Evolutionary conservation across 2,113 vertebrate species (phyloP).

Genomic region (Chaenocephalus aceratus): DNA sequence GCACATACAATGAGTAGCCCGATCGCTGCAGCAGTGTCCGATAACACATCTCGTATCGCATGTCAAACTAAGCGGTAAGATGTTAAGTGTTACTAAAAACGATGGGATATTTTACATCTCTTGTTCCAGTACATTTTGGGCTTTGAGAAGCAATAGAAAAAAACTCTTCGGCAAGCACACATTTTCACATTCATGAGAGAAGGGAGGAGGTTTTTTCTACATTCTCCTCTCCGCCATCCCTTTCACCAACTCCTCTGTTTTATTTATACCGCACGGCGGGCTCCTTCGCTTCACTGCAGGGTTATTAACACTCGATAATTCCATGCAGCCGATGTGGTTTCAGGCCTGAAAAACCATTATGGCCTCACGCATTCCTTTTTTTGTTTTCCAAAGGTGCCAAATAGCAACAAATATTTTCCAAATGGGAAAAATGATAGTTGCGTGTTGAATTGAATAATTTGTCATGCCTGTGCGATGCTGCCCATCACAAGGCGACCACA

Average conservation of each 20-base stretch:
- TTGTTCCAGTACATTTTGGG: not conserved
- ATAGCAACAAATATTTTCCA: constrained; percentile 64
- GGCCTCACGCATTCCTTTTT: constrained; percentile 48
- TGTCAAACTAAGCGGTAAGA: constrained; percentile 39
- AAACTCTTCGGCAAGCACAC: not conserved
- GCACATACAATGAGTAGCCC: not conserved
- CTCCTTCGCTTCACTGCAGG: constrained; percentile 54
- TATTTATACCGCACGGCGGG: constrained; percentile 79
- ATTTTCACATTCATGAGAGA: constrained; percentile 54
- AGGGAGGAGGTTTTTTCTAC: constrained; percentile 41
- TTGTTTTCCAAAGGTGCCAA: constrained; percentile 67
- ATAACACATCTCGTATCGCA: constrained; percentile 7
- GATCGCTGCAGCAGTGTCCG: not conserved
- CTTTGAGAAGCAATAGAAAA: not conserved
- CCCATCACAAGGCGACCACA: constrained; percentile 57
- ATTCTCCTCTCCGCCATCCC: constrained; percentile 55
- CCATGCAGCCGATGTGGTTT: constrained; percentile 67
- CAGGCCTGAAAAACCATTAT: constrained; percentile 29
- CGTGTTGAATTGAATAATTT: constrained; percentile 68
- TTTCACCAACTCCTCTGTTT: constrained; percentile 72
- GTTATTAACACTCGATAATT: constrained; percentile 77
- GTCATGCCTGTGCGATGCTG: constrained; percentile 52
- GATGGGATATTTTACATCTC: constrained; percentile 7
- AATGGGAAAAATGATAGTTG: constrained; percentile 46
- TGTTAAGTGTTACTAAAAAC: constrained; percentile 16